Percentiles rank a stretch among this genome's conserved stretches.
Evolutionary conservation across 2,797 vertebrate genomes (phyloP).

Genomic region (Pipistrellus nathusii): DNA sequence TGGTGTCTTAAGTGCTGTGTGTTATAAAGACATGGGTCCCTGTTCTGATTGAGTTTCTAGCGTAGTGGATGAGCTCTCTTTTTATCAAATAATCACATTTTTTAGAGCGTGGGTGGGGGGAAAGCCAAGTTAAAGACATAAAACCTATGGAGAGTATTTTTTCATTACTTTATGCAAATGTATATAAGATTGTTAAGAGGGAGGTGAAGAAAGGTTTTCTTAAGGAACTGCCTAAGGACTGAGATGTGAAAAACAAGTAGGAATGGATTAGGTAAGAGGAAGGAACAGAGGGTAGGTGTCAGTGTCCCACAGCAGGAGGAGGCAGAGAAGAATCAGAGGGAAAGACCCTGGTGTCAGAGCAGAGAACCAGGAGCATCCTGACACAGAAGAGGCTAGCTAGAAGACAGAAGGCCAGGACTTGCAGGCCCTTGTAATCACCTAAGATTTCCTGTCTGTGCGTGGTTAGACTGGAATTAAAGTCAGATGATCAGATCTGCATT

Average conservation of each 20-base stretch:
- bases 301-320: neutral
- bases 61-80: neutral
- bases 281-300: rapidly evolving
- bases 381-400: neutral
- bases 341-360: neutral
- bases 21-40: neutral
- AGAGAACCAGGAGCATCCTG: neutral
- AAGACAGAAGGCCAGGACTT: neutral
- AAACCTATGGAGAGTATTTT: neutral
- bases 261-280: neutral
- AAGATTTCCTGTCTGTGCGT: neutral
- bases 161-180: neutral
- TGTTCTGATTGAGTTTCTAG: neutral
- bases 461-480: neutral
- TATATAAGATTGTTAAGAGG: neutral
- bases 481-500: neutral
- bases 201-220: neutral
- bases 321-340: neutral
- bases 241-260: neutral
- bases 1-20: neutral
- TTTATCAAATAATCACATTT: neutral
- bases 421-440: neutral
- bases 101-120: neutral
- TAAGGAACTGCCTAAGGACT: neutral
- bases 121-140: neutral